phyloP scores from a whole-genome alignment of 1,140 invertebrate genomes.

The Cyclina sinensis region DNA sequence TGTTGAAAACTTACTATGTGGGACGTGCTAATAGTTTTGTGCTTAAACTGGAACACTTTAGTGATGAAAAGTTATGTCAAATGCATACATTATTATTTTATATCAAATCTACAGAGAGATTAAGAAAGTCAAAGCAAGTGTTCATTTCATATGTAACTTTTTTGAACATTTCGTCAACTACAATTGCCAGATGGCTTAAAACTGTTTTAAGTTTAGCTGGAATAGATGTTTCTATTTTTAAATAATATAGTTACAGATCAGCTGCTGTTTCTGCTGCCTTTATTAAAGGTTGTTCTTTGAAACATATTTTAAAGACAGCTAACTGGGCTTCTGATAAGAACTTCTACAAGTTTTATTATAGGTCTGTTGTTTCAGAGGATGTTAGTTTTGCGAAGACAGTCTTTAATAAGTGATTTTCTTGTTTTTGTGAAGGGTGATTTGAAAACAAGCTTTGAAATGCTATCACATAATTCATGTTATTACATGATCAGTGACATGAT shows the following conservation, averaged over 20 bases:
- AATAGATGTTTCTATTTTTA: neutral
- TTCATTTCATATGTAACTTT: slow-evolving; percentile 35
- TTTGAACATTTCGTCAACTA: neutral
- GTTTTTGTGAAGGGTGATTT: too few relatives aligned
- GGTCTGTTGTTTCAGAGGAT: too few relatives aligned
- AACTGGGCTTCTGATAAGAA: neutral
- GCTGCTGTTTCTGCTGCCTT: slow-evolving; percentile 27
- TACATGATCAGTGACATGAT: too few relatives aligned
- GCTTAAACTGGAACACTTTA: neutral
- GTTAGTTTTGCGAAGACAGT: too few relatives aligned
- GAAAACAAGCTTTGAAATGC: too few relatives aligned
- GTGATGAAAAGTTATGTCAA: neutral
- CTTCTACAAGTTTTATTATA: too few relatives aligned
- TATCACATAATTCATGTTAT: too few relatives aligned
- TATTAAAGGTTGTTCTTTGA: slow-evolving; percentile 15
- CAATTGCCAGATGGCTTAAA: slow-evolving; percentile 12
- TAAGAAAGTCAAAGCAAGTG: neutral
- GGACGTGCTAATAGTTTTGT: slow-evolving; percentile 20
- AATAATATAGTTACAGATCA: slow-evolving; percentile 9
- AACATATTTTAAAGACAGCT: neutral
- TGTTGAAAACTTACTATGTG: slow-evolving; percentile 28
- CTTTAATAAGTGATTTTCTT: too few relatives aligned
- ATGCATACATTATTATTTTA: neutral
- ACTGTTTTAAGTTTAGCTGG: neutral
- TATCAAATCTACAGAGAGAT: neutral